Evolutionary conservation across 2,113 vertebrate genomes (phyloP), one percentile per base, ranked within the genome.

Genomic region (Neolamprologus sp.): DNA sequence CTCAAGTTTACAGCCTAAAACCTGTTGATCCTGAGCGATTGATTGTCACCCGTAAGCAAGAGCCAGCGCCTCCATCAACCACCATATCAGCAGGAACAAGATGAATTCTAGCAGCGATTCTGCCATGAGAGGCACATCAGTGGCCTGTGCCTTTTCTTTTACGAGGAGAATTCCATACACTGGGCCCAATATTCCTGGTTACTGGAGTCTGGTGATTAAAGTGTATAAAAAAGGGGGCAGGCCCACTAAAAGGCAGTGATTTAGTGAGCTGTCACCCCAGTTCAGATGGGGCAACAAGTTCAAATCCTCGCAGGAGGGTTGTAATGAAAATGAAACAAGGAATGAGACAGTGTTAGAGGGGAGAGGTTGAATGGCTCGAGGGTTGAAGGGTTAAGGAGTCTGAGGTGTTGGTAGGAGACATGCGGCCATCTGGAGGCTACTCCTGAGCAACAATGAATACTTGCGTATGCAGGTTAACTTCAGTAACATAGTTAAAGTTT

Each of bases 161-260:
- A 96, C 91, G 93, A 92, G 94, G 65, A 75, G 82, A 95, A 95
- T 95, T 96, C 96, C 93, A 95, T 93, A 94, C 94, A 93, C 93
- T 88, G 92, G 83, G 85, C 89, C 93, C 94, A 95, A 95, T 96
- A 95, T 95, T 95, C 92, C 91, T 80, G 89, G 94, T 95, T 89
- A 94, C 92, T 92, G 94, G 95, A 96, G 94, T 95, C 95, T 93
- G 95, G 94, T 96, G 96, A 96, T 96, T 96, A 96, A 96, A 97
- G 95, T 96, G 89, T 93, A 96, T 95, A 94, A 96, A 96, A 96
- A 96, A 94, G 84, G 91, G 92, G 93, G 92, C 93, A 91, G 95
- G 84, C 85, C 93, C 94, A 96, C 95, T 96, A 96, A 97, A 96
- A 95, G 88, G 81, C 40, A 16, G 87, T 97, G 96, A 97, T 97